These are phyloP conservation scores for Falcunculus frontatus DNA, from an alignment of 2,113 vertebrate genomes.

Conservation along the genomic window DNA sequence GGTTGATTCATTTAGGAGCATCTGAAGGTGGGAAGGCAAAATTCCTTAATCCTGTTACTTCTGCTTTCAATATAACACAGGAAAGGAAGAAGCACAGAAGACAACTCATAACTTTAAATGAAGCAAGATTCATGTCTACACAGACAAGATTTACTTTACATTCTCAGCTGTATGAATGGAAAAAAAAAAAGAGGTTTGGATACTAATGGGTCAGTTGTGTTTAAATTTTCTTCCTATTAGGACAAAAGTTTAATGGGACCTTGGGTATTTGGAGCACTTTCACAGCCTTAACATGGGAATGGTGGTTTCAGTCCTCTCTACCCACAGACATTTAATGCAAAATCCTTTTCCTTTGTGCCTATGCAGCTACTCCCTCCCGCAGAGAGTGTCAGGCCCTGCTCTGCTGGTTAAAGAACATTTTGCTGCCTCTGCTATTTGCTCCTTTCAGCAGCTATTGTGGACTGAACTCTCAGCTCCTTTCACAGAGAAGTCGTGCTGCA, in stretches of 20 bases:
- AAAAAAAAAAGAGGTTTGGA: neutral
- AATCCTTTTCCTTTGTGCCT: conserved; percentile 9
- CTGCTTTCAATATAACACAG: neutral
- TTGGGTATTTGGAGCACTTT: neutral
- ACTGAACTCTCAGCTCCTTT: conserved; percentile 13
- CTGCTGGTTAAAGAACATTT: conserved; percentile 35
- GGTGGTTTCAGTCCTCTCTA: neutral
- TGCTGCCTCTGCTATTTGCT: conserved; percentile 32
- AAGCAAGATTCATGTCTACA: neutral
- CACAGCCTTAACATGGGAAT: neutral
- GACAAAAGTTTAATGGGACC: neutral
- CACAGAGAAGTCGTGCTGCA: neutral
- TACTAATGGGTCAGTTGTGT: neutral
- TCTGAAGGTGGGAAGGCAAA: neutral
- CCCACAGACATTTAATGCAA: neutral
- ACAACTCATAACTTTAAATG: neutral
- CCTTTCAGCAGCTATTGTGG: conserved; percentile 22
- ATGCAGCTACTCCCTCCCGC: neutral
- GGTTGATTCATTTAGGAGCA: neutral
- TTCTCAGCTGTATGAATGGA: neutral
- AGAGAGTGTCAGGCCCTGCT: conserved; percentile 34
- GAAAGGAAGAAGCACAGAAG: neutral
- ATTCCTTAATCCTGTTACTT: neutral
- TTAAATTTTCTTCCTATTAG: neutral
- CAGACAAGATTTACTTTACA: neutral